Conservation (phyloP, 2,888 invertebrate genomes). For the Sturmia bella region DNA sequence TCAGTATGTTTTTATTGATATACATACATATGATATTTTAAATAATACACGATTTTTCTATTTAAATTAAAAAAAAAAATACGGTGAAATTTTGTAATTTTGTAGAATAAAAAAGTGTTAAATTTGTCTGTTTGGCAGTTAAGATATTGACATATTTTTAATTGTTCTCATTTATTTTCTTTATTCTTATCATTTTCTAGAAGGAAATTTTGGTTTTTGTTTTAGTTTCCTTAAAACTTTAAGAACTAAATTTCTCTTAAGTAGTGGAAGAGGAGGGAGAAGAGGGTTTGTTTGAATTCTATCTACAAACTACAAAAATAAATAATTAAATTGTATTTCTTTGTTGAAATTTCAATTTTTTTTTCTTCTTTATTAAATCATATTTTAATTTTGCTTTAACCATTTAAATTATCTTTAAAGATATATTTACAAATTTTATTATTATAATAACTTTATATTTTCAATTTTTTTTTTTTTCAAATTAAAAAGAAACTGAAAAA, state of each 20-base stretch:
- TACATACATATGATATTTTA: too few species aligned
- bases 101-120: background rate
- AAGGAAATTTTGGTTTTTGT: background rate
- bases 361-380: constrained; percentile 7
- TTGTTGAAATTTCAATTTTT: constrained; percentile 26
- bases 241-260: background rate
- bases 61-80: too few species aligned
- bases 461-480: constrained; percentile 10
- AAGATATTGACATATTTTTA: background rate
- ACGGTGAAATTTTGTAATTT: background rate
- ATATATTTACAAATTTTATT: constrained; percentile 56
- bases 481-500: constrained; percentile 16
- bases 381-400: constrained; percentile 2
- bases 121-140: background rate
- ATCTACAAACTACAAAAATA: constrained; percentile 70
- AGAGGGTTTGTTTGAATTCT: constrained; percentile 44
- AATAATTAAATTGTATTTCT: constrained; percentile 44
- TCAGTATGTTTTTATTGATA: too few species aligned
- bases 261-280: background rate
- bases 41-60: too few species aligned
- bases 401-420: constrained; percentile 34
- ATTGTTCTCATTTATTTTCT: constrained; percentile 7
- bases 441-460: constrained; percentile 12
- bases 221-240: constrained; percentile 4
- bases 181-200: background rate